Evolutionary conservation across 35 echinoderm and acorn worm genomes (phyloP).

Genomic region (Apostichopus californicus): DNA sequence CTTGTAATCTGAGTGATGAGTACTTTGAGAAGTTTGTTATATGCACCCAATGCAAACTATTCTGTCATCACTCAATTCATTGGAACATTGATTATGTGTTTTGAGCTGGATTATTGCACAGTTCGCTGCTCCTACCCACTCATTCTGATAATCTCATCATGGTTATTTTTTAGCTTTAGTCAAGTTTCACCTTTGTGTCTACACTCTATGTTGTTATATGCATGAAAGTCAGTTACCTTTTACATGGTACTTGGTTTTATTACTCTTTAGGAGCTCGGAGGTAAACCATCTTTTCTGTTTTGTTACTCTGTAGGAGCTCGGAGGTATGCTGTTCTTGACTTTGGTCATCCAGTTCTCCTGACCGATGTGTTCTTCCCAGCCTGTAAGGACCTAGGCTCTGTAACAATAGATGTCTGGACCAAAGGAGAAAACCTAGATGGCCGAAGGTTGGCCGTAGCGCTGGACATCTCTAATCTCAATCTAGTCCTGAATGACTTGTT

Average conservation of each 20-base stretch:
- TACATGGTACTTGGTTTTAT: background rate
- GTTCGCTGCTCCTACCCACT: too few relatives aligned
- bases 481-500: conserved; percentile 93
- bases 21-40: too few relatives aligned
- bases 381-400: conserved; percentile 82
- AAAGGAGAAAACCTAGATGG: conserved; percentile 91
- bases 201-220: too few relatives aligned
- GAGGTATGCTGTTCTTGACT: conserved; percentile 92
- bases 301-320: conserved; percentile 72
- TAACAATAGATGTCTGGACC: conserved; percentile 95
- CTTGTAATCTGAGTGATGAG: too few relatives aligned
- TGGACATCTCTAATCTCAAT: conserved; percentile 84
- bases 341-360: conserved; percentile 86
- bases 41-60: too few relatives aligned
- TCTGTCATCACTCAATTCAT: too few relatives aligned
- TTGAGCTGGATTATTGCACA: too few relatives aligned
- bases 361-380: conserved; percentile 97
- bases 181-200: too few relatives aligned
- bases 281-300: conserved; percentile 34
- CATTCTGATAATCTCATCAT: too few relatives aligned
- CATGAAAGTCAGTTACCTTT: too few relatives aligned
- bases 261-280: conserved; percentile 76
- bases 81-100: too few relatives aligned
- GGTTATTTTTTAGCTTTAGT: too few relatives aligned
- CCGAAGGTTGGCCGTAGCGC: conserved; percentile 80